These are phyloP conservation scores for Canis aureus DNA, from an alignment of 2,113 vertebrate species.

Conservation along the genomic window DNA sequence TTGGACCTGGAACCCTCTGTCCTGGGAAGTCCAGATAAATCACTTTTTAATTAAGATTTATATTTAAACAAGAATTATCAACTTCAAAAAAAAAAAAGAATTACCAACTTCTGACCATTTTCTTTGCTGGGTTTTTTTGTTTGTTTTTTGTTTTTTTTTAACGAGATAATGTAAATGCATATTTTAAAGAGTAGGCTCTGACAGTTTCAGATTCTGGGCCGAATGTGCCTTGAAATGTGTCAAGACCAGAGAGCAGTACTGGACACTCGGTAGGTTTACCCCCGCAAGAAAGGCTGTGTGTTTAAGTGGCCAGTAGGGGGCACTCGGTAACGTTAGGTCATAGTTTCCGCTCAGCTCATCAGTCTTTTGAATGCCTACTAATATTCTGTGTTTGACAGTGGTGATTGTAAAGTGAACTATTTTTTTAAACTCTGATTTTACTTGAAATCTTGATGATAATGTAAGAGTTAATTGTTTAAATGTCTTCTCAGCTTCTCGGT, in stretches of 20 bases:
- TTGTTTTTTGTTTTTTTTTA: neutral
- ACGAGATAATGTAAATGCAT: neutral
- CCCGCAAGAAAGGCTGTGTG: neutral
- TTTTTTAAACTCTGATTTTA: neutral
- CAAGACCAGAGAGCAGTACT: neutral
- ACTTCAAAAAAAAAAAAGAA: neutral
- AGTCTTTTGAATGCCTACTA: neutral
- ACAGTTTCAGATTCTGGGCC: neutral
- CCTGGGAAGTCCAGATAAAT: neutral
- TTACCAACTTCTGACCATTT: neutral
- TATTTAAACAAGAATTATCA: slow-evolving; percentile 1
- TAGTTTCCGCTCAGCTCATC: neutral
- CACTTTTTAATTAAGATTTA: neutral
- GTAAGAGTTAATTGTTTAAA: neutral
- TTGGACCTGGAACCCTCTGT: neutral
- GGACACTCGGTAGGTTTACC: neutral
- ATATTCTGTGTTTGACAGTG: neutral
- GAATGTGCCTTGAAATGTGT: neutral
- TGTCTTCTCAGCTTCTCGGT: slow-evolving; percentile 89
- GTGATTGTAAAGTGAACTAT: neutral
- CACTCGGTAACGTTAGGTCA: neutral
- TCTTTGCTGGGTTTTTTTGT: neutral
- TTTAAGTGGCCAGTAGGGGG: neutral
- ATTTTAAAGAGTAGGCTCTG: neutral
- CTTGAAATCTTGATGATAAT: neutral